Evolutionary conservation across 1,140 invertebrate genomes (phyloP).

Genomic region (Patella vulgata): DNA sequence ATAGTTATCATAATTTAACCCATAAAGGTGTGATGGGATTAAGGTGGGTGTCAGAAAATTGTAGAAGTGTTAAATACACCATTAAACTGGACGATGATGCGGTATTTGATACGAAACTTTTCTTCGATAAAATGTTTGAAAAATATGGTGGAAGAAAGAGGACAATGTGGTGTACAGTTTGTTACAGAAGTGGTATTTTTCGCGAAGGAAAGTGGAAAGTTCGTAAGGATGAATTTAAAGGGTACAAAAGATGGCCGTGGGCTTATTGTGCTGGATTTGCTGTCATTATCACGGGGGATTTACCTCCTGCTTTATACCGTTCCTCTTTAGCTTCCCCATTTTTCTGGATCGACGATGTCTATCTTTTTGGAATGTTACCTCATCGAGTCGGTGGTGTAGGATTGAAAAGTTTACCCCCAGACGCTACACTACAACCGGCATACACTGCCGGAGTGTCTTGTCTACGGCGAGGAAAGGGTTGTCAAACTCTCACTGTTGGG

Average conservation of each 20-base stretch:
- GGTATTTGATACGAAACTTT: too few species aligned
- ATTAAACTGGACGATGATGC: constrained; percentile 6
- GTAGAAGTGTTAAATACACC: constrained; percentile 19
- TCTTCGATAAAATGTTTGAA: too few species aligned
- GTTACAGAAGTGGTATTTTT: too few species aligned
- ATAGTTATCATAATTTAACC: constrained; percentile 26
- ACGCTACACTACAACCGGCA: too few species aligned
- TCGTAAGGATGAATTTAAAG: too few species aligned
- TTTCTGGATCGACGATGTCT: constrained; percentile 5
- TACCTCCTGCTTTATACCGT: not conserved
- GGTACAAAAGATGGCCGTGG: not conserved
- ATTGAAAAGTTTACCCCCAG: not conserved
- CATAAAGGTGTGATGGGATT: constrained; percentile 28
- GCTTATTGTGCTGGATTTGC: not conserved
- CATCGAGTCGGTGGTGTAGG: not conserved
- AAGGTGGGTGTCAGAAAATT: constrained; percentile 23
- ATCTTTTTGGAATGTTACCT: constrained; percentile 1
- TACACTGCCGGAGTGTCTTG: too few species aligned
- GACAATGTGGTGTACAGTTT: too few species aligned
- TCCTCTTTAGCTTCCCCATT: not conserved
- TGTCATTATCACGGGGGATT: not conserved
- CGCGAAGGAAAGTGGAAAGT: too few species aligned
- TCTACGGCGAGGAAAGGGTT: too few species aligned
- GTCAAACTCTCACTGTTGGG: too few species aligned
- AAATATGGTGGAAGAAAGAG: too few species aligned